Base-by-base conservation (phyloP, 2,888 invertebrate genomes). In the Altica lythri region DNA sequence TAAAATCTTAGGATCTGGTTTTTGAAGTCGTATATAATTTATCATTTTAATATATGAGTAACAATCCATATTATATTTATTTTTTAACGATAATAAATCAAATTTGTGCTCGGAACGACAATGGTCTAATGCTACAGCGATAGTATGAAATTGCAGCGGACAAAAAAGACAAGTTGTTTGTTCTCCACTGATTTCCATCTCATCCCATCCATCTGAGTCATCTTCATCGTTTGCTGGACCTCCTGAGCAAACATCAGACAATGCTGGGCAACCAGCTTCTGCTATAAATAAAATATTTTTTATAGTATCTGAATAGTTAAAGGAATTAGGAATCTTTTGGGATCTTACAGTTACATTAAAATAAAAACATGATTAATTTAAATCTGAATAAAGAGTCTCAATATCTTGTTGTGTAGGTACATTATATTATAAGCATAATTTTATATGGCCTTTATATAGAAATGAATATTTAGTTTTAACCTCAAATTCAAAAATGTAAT, bases 1-100 rank as follows among this genome's bases (percentile, higher is more conserved):
- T 61, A 82, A 78, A 34, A 81, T 79, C 54, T 83, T 80, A 0
- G 86, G 76, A 43, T 75, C 77, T 1, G 85, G 77, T 58, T 84
- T 84, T 45, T 84, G 80, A 9, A 77, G 79, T 64, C 90, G 83
- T 56, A 92, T 86, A 68, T 85, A 93, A 76, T 92, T 93, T 1
- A 93, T 83, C 68, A 93, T 75, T 73, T 90, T 90, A 17, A 90
- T 86, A 64, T 87, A 90, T 0, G 87, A 86, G 75, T 92, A 91
- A 68, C 87, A 87, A 72, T 92, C 91, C 83, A 92, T 86, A 63
- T 82, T 82, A 67, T 86, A 86, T 70, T 84, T 88, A 2, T 74
- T 73, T 73, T 89, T 88, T 27, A 92, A 76, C 40, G 76, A 74
- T 4, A 80, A 75, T 50, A 92, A 77, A 70, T 84, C 82, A 62